Evolutionary conservation across 2,888 invertebrate species (phyloP), one percentile per base, ranked within the genome.

Genomic region (Pycnomerus fuliginosus): DNA sequence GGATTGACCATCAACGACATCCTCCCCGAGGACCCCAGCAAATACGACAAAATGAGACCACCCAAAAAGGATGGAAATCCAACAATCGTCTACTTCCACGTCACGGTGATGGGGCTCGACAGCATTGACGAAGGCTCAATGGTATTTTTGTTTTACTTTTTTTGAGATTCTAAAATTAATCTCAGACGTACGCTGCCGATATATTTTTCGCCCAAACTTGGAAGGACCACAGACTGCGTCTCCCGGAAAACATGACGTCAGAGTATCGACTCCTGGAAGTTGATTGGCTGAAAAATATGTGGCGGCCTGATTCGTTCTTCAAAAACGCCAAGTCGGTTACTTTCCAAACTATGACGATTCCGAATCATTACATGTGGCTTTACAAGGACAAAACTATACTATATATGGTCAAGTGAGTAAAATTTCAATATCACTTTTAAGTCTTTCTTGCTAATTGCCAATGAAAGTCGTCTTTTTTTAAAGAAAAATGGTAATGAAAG

Each of bases 61-160:
- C 93, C 93, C 1, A 92, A 92, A 71, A 86, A 86, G 68, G 89
- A 90, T 65, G 90, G 90, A 10, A 85, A 87, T 63, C 87, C 93
- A 0, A 93, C 93, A 1, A 84, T 83, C 3, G 93, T 94, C 16
- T 85, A 85, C 70, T 93, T 93, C 73, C 93, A 93, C 66, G 92
- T 93, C 20, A 93, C 93, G 0, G 93, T 93, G 23, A 92, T 94
- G 91, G 94, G 94, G 1, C 75, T 95, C 51, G 94, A 95, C 74
- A 94, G 94, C 23, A 94, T 96, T 52, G 94, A 94, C 66, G 95
- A 95, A 72, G 92, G 89, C 59, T 93, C 93, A 2, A 96, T 96
- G 95, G 91, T 25, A 10, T 23, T 24, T 38, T 32, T 5, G 14
- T 15, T 42, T 14, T 3, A 12, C 29, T 11, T 35, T 28, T 13